phyloP scores from a whole-genome alignment of 2,888 invertebrate genomes.

The Tetranychus truncatus region DNA sequence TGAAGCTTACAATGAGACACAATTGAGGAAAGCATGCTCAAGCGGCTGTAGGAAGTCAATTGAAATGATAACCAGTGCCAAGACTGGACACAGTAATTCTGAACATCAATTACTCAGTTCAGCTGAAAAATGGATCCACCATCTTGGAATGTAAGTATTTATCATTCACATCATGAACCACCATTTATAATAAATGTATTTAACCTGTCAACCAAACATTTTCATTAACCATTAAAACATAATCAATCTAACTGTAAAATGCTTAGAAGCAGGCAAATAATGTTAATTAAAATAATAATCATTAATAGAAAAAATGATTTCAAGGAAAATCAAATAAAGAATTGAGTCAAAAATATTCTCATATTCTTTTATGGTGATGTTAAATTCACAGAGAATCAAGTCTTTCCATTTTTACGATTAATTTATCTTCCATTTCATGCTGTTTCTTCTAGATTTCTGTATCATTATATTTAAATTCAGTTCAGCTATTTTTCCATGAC shows the following conservation, averaged over 20 bases:
- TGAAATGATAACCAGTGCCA: neutral
- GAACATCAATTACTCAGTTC: neutral
- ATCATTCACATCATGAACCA: neutral
- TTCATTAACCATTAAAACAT: neutral
- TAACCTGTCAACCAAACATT: neutral
- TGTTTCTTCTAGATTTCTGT: no score
- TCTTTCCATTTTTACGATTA: no score
- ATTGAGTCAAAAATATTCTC: no score
- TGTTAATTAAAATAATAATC: no score
- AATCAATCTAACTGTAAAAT: neutral
- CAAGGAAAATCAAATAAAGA: no score
- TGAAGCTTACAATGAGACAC: neutral
- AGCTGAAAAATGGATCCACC: neutral
- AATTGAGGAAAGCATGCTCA: neutral
- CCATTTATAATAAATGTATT: neutral
- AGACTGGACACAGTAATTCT: neutral
- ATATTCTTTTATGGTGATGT: no score
- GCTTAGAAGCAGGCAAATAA: no score
- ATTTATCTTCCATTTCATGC: no score
- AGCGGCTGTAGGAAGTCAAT: neutral
- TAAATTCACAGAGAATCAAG: no score
- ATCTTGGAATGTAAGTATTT: neutral
- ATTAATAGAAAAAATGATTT: no score
- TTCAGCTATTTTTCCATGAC: no score
- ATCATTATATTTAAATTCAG: no score